A percentile compares a stretch with the other conserved stretches of the same genome.
phyloP scores from a whole-genome alignment of 2,888 invertebrate species.

The Conops quadrifasciatus region DNA sequence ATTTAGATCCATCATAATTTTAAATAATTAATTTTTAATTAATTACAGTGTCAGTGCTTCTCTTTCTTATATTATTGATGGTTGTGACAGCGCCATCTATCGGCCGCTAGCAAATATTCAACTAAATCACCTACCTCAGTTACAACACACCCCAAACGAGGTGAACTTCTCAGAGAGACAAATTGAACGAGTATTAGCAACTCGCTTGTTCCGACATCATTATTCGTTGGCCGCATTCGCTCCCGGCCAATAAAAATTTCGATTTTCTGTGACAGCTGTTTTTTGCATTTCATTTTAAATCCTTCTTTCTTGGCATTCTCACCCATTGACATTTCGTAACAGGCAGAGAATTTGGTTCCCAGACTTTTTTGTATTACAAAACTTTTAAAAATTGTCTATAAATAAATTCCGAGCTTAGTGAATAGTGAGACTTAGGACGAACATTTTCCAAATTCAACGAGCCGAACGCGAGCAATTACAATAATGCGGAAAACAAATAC shows the following conservation, averaged over 20 bases:
- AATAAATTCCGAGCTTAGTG: slow-evolving; percentile 25
- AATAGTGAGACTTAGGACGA: slow-evolving; percentile 7
- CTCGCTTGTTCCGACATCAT: background rate
- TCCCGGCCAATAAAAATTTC: background rate
- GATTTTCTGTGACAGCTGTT: slow-evolving; percentile 23
- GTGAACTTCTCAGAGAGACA: no score
- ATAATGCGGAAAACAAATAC: slow-evolving; percentile 24
- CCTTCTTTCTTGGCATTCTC: slow-evolving; percentile 20
- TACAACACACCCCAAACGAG: no score
- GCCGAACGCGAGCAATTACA: background rate
- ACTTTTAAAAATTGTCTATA: slow-evolving; percentile 31
- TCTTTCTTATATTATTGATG: no score
- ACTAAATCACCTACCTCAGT: no score
- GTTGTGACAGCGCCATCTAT: no score
- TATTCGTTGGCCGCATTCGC: background rate
- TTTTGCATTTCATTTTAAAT: background rate
- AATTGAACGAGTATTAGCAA: background rate
- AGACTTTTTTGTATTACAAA: slow-evolving; percentile 19
- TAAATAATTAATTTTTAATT: no score
- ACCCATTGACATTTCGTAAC: slow-evolving; percentile 27
- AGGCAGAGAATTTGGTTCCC: slow-evolving; percentile 27
- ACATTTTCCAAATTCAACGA: background rate
- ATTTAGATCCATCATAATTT: no score
- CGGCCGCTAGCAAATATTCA: no score
- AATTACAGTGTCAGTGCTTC: no score